Base-by-base conservation (phyloP, 1,140 invertebrate genomes). In the Solenopsis invicta region DNA sequence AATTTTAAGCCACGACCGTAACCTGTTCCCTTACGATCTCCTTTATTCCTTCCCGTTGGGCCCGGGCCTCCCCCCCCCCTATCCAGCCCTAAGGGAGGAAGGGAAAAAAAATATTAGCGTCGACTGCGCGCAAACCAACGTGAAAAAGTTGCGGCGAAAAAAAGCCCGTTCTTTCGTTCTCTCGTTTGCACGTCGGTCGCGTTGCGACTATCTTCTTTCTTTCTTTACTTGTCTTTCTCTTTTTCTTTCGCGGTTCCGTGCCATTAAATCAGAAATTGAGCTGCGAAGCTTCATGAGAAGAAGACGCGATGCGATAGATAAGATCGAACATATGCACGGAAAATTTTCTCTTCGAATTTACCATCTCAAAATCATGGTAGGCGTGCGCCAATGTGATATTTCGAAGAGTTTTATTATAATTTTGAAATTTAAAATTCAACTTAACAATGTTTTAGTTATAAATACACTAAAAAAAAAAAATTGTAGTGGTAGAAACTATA, bases 1-100 rank as follows among this genome's bases (percentile, higher is more conserved):
- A 75, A 84, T 84, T 84, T 84, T 61, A 74, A 84, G 69, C 69
- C 69, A 84, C 69, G 80, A 62, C 69, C 80, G 80, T 84, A 75
- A 84, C 80, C 69, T 61, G 80, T 61, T 84, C 80, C 67, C 52
- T 81, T 81, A 50, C 69, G 80, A 75, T 74, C 69, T n/a, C 54
- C 69, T 61, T 84, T 62, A 61, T 75, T 84, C 61, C 50, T 61
- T 18, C 9, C 8, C 18, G 50, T 71, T 48, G 21, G 61, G 21
- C 29, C 2, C 52, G 9, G 37, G 18, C 34, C 4, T 6, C 8
- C 29, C 29, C 2, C 34, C 4, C 12, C 8, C 29, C 29, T 29
- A 29, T n/a, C n/a, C n/a, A n/a, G n/a, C n/a, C n/a, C n/a, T n/a
- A 29, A 64, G 16, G 29, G 29, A 13, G 2, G n/a, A 69, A 0